Base-by-base conservation (phyloP, 2,888 invertebrate genomes). In the Cheilosia pagana region DNA sequence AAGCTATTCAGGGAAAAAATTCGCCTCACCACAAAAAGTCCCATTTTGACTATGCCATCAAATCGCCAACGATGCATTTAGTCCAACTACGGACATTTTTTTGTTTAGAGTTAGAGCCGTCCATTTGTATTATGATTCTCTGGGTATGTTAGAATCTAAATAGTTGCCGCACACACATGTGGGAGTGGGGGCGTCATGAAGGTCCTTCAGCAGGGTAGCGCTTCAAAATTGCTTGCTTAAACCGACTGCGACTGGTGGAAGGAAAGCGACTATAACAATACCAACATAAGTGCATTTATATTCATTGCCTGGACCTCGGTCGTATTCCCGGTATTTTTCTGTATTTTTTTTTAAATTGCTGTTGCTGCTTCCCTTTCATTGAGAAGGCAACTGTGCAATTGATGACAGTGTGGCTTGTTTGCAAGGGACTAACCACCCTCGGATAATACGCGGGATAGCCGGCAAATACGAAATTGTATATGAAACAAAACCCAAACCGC, bases 331-430 rank as follows among this genome's bases (percentile, higher is more conserved):
- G n/a, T n/a, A n/a, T 23, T 21, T 41, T 35, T 35, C n/a, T n/a
- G n/a, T n/a, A n/a, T 21, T 62, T 23, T 43, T 74, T 60, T 60
- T 43, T 59, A 25, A 5, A 7, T 16, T 7, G 19, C 2, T 10
- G 16, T 50, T 50, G 57, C 25, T 48, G 16, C 2, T 19, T 35
- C 4, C 23, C 55, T 28, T 57, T 57, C 48, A 57, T 59, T 55
- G 52, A 59, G 43, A 52, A 53, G 60, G 60, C 50, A 72, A 60
- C 86, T 72, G 55, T 68, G 45, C 72, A 81, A 81, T 86, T 86
- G 86, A 81, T 86, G 86, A 86, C 86, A 86, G 81, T 81, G 81
- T 81, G 81, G 86, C 76, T 81, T 86, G 81, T 86, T 86, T 86
- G 81, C 81, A 67, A 72, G 72, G 50, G 71, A 52, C 53, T 55